Evolutionary conservation across 2,888 invertebrate genomes (phyloP).

Genomic region (Syritta pipiens): DNA sequence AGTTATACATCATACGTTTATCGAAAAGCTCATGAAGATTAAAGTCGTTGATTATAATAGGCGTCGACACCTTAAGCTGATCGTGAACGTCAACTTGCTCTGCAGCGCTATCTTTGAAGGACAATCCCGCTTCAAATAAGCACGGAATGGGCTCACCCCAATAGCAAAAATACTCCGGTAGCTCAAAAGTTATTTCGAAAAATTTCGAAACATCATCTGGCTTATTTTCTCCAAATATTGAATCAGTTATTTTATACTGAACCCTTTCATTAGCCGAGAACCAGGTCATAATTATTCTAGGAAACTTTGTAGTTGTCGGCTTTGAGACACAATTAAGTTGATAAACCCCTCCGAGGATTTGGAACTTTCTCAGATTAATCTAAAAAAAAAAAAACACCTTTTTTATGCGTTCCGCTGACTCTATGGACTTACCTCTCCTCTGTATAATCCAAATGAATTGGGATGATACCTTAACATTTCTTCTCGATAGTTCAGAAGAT

Average conservation of each 20-base stretch:
- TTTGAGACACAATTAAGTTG: constrained; percentile 73
- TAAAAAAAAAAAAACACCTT: constrained; percentile 58
- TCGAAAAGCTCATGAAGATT: constrained; percentile 48
- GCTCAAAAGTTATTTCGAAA: constrained; percentile 73
- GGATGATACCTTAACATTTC: constrained; percentile 72
- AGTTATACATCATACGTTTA: constrained; percentile 43
- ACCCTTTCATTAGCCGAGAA: constrained; percentile 71
- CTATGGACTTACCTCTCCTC: constrained; percentile 73
- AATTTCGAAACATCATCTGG: constrained; percentile 68
- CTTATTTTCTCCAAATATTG: constrained; percentile 20
- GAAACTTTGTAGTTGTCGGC: constrained; percentile 71
- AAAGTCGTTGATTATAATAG: constrained; percentile 64
- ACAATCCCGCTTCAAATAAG: constrained; percentile 71
- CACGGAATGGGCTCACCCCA: constrained; percentile 75
- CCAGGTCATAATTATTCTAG: constrained; percentile 73
- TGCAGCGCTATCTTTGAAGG: not conserved
- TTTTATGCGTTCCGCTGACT: no score
- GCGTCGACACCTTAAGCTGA: constrained; percentile 6
- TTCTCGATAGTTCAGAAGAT: constrained; percentile 71
- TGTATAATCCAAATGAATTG: constrained; percentile 59
- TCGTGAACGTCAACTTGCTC: not conserved
- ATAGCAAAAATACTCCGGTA: constrained; percentile 72
- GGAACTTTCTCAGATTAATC: constrained; percentile 75
- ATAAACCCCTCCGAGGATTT: constrained; percentile 76
- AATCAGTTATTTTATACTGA: constrained; percentile 9